Conservation (phyloP, 2,113 vertebrate genomes). For the Oostethus manadensis region DNA sequence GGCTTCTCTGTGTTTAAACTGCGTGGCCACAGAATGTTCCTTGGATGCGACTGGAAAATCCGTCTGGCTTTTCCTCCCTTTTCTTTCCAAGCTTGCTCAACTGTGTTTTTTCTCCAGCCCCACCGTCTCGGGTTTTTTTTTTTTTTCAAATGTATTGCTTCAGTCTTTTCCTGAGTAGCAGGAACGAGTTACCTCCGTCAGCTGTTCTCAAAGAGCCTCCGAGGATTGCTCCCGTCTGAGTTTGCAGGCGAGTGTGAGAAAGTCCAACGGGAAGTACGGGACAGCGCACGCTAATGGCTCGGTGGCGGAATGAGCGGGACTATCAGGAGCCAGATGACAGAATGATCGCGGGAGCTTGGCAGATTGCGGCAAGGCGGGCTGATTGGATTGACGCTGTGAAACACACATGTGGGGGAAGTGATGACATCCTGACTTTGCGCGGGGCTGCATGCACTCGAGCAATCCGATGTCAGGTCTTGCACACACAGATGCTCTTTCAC, state of each 20-base stretch:
- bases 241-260: slow-evolving; percentile 30
- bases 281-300: slow-evolving; percentile 42
- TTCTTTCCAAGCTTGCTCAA: slow-evolving; percentile 35
- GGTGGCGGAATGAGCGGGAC: slow-evolving; percentile 39
- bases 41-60: slow-evolving; percentile 20
- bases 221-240: slow-evolving; percentile 38
- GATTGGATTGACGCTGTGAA: slow-evolving; percentile 46
- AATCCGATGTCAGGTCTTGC: slow-evolving; percentile 35
- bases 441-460: slow-evolving; percentile 35
- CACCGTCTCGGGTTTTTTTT: too few species aligned
- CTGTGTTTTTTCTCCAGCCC: slow-evolving; percentile 45
- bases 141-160: slow-evolving; percentile 38
- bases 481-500: background rate
- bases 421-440: slow-evolving; percentile 36
- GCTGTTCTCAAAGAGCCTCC: slow-evolving; percentile 37
- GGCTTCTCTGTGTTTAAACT: slow-evolving; percentile 11
- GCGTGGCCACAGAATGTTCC: slow-evolving; percentile 3
- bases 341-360: slow-evolving; percentile 28
- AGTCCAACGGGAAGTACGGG: slow-evolving; percentile 35
- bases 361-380: slow-evolving; percentile 42
- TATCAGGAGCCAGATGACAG: slow-evolving; percentile 48
- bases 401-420: slow-evolving; percentile 44
- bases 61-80: slow-evolving; percentile 35
- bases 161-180: slow-evolving; percentile 32
- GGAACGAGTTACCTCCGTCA: slow-evolving; percentile 34